Base-by-base conservation (phyloP, 1,140 invertebrate genomes). In the Bombus waltoni region DNA sequence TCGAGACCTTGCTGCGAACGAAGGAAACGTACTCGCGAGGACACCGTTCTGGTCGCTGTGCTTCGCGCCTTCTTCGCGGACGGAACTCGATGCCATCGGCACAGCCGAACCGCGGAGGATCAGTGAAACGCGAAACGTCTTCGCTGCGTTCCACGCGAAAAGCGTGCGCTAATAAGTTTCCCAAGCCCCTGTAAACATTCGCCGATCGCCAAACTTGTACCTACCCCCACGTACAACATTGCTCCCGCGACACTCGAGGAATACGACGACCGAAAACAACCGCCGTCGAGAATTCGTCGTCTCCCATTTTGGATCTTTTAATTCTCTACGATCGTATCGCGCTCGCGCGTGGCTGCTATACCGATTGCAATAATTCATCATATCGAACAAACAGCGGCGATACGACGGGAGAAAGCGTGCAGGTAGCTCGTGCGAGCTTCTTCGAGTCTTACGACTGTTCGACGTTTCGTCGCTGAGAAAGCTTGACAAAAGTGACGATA, bases 81-180 rank as follows among this genome's bases (percentile, higher is more conserved):
- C 28, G 13, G 25, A 28, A 44, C 38, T 9, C 10, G 5, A 28
- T 47, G 9, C 15, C 62, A 35, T 59, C 65, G 65, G 42, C 18
- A 15, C 65, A n/a, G 38, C 15, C 35, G 13, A 42, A 32, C 40
- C 35, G 3, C 18, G 11, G 18, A 32, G 8, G 18, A 66, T 32
- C n/a, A 3, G 75, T 70, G 75, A 77, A 80, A 80, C 59, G 57
- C 72, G 38, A 65, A 68, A 82, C 59, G 66, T 76, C 81, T 83
- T 80, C 76, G 38, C 59, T 77, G 53, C 47, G 32, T 35, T 70
- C 47, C 70, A 32, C 71, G n/a, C 76, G 80, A 91, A 91, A 88
- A 81, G 89, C 83, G 62, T 70, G 71, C 78, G 79, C 71, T 89
- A 87, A 91, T 91, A 75, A 91, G 90, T 90, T 85, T 75, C 78